Evolutionary conservation across 2,113 vertebrate genomes (phyloP).

Genomic region (Triplophysa dalaica): DNA sequence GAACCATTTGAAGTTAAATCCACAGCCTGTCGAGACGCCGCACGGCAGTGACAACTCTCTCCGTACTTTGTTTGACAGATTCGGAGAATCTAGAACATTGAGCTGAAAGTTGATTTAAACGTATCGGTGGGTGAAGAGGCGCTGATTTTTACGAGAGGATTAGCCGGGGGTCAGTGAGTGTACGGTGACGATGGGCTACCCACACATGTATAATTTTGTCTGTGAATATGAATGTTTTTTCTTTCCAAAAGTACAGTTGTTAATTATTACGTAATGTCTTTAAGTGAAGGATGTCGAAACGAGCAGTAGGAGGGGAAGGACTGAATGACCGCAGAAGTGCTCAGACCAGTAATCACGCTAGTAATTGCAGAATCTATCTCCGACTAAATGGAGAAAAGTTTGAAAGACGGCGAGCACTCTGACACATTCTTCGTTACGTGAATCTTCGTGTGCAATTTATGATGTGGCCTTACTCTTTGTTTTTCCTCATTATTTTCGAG

Average conservation of each 20-base stretch:
- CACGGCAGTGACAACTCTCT: slow-evolving; percentile 36
- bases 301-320: neutral
- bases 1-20: slow-evolving; percentile 49
- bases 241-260: slow-evolving; percentile 44
- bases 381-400: neutral
- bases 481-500: slow-evolving; percentile 36
- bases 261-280: slow-evolving; percentile 53
- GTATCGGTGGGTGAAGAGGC: slow-evolving; percentile 20
- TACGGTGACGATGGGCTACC: slow-evolving; percentile 13
- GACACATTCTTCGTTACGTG: slow-evolving; percentile 26
- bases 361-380: neutral
- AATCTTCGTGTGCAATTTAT: slow-evolving; percentile 52
- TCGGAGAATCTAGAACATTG: slow-evolving; percentile 38
- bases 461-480: slow-evolving; percentile 58
- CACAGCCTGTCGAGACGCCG: slow-evolving; percentile 19
- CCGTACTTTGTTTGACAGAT: slow-evolving; percentile 47
- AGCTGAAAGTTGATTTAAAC: slow-evolving; percentile 35
- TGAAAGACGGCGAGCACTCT: neutral
- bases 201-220: slow-evolving; percentile 42
- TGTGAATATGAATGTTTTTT: slow-evolving; percentile 38
- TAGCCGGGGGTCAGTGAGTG: slow-evolving; percentile 22
- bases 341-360: slow-evolving; percentile 14
- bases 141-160: slow-evolving; percentile 1
- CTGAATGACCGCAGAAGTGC: slow-evolving; percentile 27
- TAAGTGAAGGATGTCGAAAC: slow-evolving; percentile 6